Evolutionary conservation across 1,140 invertebrate genomes (phyloP).

Genomic region (Drosophila nigromelanica): DNA sequence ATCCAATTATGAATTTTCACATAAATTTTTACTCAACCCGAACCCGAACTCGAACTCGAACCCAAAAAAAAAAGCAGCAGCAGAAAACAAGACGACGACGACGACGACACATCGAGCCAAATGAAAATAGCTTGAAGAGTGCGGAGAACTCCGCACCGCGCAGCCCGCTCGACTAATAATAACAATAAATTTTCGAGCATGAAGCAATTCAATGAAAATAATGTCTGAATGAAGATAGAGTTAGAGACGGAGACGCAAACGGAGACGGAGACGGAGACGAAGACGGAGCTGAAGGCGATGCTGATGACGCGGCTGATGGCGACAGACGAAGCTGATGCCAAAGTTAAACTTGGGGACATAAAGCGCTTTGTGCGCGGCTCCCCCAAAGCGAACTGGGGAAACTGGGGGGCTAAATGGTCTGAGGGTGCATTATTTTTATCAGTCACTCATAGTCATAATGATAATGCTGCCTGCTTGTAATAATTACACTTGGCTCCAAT

Average conservation of each 20-base stretch:
- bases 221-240: constrained; percentile 52
- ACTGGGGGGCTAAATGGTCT: background rate
- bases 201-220: constrained; percentile 70
- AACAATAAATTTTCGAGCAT: constrained; percentile 76
- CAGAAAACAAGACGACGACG: background rate
- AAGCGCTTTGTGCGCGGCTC: constrained; percentile 16
- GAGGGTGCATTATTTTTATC: constrained; percentile 47
- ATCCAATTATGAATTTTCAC: constrained; percentile 82
- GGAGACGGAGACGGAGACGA: background rate
- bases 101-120: constrained; percentile 13
- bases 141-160: constrained; percentile 5
- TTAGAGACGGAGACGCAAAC: background rate
- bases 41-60: constrained; percentile 27
- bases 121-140: constrained; percentile 49
- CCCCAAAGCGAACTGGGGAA: constrained; percentile 31
- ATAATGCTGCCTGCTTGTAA: constrained; percentile 45
- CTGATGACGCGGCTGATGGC: background rate
- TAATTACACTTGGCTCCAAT: constrained; percentile 39
- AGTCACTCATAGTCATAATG: constrained; percentile 51
- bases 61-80: constrained; percentile 4
- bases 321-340: constrained; percentile 22
- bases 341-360: constrained; percentile 33
- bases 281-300: background rate
- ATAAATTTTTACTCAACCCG: constrained; percentile 69
- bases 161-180: constrained; percentile 58